Conservation (phyloP, 2,113 vertebrate genomes). For the Oenanthe melanoleuca region DNA sequence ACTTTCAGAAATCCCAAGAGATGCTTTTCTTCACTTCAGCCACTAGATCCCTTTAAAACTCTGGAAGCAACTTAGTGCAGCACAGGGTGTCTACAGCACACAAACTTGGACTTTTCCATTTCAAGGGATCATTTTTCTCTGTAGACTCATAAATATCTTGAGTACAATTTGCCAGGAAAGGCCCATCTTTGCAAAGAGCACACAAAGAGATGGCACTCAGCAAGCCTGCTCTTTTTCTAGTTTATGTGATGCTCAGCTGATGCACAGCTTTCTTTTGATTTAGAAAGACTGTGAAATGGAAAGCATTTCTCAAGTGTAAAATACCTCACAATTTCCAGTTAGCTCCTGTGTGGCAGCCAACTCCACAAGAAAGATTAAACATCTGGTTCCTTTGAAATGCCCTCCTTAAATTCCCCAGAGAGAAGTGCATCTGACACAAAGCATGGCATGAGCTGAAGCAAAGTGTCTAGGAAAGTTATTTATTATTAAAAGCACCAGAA, state of each 20-base stretch:
- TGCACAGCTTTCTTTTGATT: background rate
- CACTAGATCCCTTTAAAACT: background rate
- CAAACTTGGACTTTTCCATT: background rate
- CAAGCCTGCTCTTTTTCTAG: background rate
- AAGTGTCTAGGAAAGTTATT: constrained; percentile 18
- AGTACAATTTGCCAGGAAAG: background rate
- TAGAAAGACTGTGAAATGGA: constrained; percentile 19
- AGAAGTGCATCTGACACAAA: constrained; percentile 2
- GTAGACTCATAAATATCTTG: background rate
- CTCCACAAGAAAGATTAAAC: constrained; percentile 46
- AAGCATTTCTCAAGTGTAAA: constrained; percentile 10
- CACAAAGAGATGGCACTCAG: background rate
- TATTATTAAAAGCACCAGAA: constrained; percentile 8
- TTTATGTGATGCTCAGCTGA: background rate
- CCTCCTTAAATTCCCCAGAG: constrained; percentile 13
- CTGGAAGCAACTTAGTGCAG: background rate
- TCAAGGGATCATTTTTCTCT: background rate
- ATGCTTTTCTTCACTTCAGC: background rate
- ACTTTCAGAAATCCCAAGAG: background rate
- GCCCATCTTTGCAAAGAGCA: background rate
- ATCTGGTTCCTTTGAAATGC: constrained; percentile 43
- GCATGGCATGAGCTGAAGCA: constrained; percentile 11
- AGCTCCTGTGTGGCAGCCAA: constrained; percentile 49
- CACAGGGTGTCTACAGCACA: background rate
- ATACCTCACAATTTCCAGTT: constrained; percentile 39